Base-by-base conservation (phyloP, 2,888 invertebrate genomes). In the Eurytoma adleriae region DNA sequence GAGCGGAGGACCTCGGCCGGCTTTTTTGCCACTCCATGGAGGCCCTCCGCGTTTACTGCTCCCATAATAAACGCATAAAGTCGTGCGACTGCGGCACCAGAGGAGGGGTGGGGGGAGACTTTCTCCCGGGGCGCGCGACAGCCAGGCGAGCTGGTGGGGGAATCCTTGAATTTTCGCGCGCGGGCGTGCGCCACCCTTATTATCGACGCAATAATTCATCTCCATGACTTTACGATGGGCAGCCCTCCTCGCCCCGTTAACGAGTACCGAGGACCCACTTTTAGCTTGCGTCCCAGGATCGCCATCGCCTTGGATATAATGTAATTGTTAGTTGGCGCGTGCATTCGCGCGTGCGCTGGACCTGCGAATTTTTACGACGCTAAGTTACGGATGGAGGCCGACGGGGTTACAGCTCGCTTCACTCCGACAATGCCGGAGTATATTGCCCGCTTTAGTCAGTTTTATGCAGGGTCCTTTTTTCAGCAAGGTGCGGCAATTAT, bases 131-230 rank as follows among this genome's bases (percentile, higher is more conserved):
- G 40, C 27, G 54, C 61, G 52, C 12, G 48, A n/a, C 30, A 27
- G 16, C 16, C 3, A n/a, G 12, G 50, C 1, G 1, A 14, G 3
- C 16, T 40, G 62, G 64, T 27, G 70, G 52, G 50, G 66, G 50
- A 59, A 54, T 72, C 78, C 78, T 78, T 79, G 78, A 71, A n/a
- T 74, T 57, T 74, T 78, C 69, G 52, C 52, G 50, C 57, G 64
- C 73, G 61, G 62, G 61, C 68, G 40, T 48, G 66, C 56, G 71
- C 73, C 75, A 78, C 79, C 82, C 69, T 86, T 86, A 88, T 88
- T 85, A 88, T 88, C 86, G 85, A 86, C 75, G 84, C 85, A 84
- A 87, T 88, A 87, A 86, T 89, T 88, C 88, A 87, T 89, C 87
- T 87, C 87, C 84, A 87, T 87, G 86, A 88, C 85, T 88, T 88